Percentiles rank a stretch among this genome's conserved stretches.
These are phyloP conservation scores for Clepsis dumicolana DNA, from an alignment of 2,888 invertebrate genomes.

Conservation along the genomic window DNA sequence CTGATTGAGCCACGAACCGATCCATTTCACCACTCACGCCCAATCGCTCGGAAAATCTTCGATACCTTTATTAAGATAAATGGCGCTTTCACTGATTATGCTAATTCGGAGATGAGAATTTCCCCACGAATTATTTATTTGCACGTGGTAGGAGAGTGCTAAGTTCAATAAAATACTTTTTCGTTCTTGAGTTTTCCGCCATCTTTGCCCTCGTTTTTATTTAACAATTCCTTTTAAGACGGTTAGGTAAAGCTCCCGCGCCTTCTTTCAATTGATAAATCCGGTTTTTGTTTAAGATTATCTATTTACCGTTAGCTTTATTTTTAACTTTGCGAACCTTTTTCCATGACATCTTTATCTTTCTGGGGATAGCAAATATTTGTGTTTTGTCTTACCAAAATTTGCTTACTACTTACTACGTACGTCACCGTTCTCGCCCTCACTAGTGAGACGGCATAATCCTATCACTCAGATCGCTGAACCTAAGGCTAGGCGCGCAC, in stretches of 20 bases:
- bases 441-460: constrained; percentile 11
- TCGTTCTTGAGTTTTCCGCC: constrained; percentile 2
- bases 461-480: constrained; percentile 18
- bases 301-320: not conserved
- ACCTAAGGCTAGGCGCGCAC: too few relatives aligned
- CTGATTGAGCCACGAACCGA: constrained; percentile 20
- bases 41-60: constrained; percentile 39
- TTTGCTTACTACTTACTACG: not conserved
- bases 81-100: constrained; percentile 32
- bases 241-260: not conserved
- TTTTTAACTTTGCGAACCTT: not conserved
- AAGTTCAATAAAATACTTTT: constrained; percentile 13
- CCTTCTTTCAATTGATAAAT: constrained; percentile 2
- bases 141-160: constrained; percentile 10
- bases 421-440: not conserved
- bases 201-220: constrained; percentile 8
- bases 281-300: not conserved
- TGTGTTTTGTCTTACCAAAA: not conserved
- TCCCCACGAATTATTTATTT: constrained; percentile 30
- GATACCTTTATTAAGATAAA: constrained; percentile 40
- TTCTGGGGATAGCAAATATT: not conserved
- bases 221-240: constrained; percentile 6
- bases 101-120: constrained; percentile 26
- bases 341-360: not conserved
- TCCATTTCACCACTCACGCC: constrained; percentile 22